Conservation (phyloP, 2,113 vertebrate genomes). For the Mixornis gularis region DNA sequence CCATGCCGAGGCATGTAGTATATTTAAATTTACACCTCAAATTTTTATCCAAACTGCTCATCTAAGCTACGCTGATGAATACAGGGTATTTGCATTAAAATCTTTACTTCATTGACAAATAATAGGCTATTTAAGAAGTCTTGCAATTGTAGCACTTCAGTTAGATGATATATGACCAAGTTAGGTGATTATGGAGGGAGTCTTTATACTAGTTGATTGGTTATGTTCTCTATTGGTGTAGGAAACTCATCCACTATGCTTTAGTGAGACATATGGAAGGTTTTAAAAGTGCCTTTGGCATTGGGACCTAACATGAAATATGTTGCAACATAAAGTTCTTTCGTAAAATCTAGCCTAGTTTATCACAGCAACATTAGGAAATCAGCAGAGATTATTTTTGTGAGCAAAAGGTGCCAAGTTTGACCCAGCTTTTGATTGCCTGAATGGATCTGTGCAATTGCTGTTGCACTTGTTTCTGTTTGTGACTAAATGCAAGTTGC, state of each 20-base stretch:
- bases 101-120: background rate
- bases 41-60: background rate
- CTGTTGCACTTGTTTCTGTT: background rate
- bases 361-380: background rate
- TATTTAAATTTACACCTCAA: background rate
- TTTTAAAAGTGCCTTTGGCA: background rate
- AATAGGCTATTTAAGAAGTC: background rate
- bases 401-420: background rate
- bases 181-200: background rate
- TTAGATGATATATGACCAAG: background rate
- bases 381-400: background rate
- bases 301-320: background rate
- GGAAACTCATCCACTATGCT: background rate
- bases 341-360: background rate
- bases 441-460: background rate
- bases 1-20: background rate
- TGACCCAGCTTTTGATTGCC: background rate
- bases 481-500: slow-evolving; percentile 16
- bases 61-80: background rate
- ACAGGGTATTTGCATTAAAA: background rate
- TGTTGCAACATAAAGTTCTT: background rate
- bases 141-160: background rate
- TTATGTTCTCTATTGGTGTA: background rate
- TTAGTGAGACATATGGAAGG: background rate
- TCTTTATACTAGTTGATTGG: background rate